Base-by-base conservation (phyloP, 2,888 invertebrate genomes). In the Apoderus coryli region DNA sequence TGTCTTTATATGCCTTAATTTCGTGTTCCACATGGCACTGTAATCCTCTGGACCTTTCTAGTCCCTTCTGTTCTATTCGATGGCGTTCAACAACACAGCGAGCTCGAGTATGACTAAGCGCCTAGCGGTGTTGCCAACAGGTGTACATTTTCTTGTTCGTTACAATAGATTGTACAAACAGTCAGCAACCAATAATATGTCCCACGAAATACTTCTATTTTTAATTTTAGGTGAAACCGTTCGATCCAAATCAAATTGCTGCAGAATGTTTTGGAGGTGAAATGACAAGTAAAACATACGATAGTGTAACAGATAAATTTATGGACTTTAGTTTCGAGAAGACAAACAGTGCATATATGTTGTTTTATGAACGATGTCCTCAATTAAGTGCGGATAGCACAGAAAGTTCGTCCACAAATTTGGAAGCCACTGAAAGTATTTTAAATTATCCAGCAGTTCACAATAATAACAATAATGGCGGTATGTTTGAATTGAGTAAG, bases 281-380 rank as follows among this genome's bases (percentile, higher is more conserved):
- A 65, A 90, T 92, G 86, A 92, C 89, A 31, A 90, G 90, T 52
- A 92, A 92, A 65, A 92, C 90, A 0, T 93, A 92, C 53, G 93
- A 93, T 55, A 86, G 90, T 0, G 89, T 90, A 13, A 89, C 89
- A 5, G 93, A 93, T 48, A 92, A 92, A 56, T 93, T 90, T 56
- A 82, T 93, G 80, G 93, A 93, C 56, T 89, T 93, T 53, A 90
- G 90, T 47, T 92, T 92, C 54, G 93, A 93, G 60, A 93, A 93
- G 65, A 92, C 92, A 3, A 92, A 93, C 59, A 90, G 89, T 50
- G 93, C 93, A 1, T 93, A 93, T 57, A 93, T 93, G 93, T 56
- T 93, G 44, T 93, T 93, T 57, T 93, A 93, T 60, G 90, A 93
- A 56, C 71, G 86, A 46, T 77, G 78, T 39, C 67, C 67, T 10